Evolutionary conservation across 2,113 vertebrate species (phyloP), one percentile per base, ranked within the genome.

Genomic region (Rhynchomys soricoides): DNA sequence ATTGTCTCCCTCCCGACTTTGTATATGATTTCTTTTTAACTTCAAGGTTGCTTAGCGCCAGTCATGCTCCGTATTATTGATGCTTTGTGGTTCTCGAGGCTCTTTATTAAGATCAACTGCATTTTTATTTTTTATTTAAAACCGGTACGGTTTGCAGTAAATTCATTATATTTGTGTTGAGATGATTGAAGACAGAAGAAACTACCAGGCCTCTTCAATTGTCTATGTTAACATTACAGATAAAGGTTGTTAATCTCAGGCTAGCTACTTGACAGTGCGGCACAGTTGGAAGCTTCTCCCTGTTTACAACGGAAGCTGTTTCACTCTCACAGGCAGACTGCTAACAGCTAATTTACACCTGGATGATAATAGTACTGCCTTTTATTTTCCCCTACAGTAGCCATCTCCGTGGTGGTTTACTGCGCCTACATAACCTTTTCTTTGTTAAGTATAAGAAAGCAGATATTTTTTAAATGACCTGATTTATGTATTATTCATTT

Each of bases 121-220:
- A 24, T 94, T 71, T 95, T 94, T 74, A 94, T 66, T 94, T 94
- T 74, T 24, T 75, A 26, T 66, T 12, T 71, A 66, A 66, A 79
- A 55, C 57, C 16, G 77, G 34, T 37, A 9, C 8, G 71, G 24
- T 96, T 89, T 82, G 10, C 3, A 57, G 7, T 92, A 90, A 64
- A 29, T 64, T 92, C 29, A 50, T 52, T 79, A 1, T 45, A 19
- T 70, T 89, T 79, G 73, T 86, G 92, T 91, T 52, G 57, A 83
- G 78, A 22, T 37, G 40, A 79, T 13, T 48, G 78, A 91, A 24
- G 81, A 37, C 40, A 90, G 79, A 92, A 77, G 45, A 90, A 26
- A 43, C 50, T 19, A 43, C 40, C 86, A 57, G 37, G 50, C 26
- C 71, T 48, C 15, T 37, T 8, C 22, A 37, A 4, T 52, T 37